These are phyloP conservation scores for Rhinopomastus cyanomelas DNA, from an alignment of 2,113 vertebrate genomes.

Conservation along the genomic window DNA sequence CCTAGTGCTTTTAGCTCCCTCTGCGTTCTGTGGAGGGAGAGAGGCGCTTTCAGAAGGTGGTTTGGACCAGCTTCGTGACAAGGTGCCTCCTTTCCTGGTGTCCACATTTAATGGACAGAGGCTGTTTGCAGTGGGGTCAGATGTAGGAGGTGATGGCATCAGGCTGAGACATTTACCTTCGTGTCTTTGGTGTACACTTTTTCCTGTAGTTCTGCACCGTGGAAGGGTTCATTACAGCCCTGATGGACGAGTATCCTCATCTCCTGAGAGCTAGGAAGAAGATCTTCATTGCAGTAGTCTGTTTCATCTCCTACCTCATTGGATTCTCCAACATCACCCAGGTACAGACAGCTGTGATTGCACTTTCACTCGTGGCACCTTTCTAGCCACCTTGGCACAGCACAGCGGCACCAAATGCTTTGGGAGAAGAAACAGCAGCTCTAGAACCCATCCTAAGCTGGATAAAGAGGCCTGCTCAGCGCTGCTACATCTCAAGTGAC, in stretches of 20 bases:
- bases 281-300: constrained; percentile 85
- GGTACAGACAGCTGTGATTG: constrained; percentile 49
- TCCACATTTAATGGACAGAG: neutral
- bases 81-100: neutral
- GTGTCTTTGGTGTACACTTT: neutral
- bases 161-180: neutral
- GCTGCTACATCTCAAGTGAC: neutral
- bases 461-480: neutral
- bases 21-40: neutral
- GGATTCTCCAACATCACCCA: constrained; percentile 92
- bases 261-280: constrained; percentile 87
- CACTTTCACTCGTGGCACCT: neutral
- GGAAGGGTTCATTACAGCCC: constrained; percentile 90
- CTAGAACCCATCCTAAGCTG: neutral
- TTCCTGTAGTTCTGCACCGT: constrained; percentile 86
- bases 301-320: constrained; percentile 85
- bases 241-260: constrained; percentile 87
- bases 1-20: neutral
- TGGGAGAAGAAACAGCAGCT: neutral
- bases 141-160: neutral
- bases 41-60: neutral
- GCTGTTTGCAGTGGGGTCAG: neutral
- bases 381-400: neutral
- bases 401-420: neutral
- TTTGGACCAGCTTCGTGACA: neutral